These are phyloP conservation scores for Agrochola lota DNA, from an alignment of 2,888 invertebrate genomes.

Conservation along the genomic window DNA sequence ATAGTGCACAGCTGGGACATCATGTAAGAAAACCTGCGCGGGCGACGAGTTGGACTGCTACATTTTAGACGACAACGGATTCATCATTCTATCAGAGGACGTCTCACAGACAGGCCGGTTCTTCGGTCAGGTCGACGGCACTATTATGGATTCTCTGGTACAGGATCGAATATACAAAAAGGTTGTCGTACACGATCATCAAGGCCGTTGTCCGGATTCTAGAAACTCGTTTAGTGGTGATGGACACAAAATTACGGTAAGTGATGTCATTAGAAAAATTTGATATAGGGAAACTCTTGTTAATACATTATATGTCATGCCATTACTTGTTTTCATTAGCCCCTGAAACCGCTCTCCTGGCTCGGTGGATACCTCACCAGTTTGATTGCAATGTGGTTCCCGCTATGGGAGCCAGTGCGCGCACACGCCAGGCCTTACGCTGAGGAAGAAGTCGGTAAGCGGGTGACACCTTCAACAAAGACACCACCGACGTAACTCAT, in stretches of 20 bases:
- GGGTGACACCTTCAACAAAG: too few relatives aligned
- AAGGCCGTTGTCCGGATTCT: constrained; percentile 95
- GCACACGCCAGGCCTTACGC: constrained; percentile 84
- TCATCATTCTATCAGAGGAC: constrained; percentile 97
- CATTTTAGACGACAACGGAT: constrained; percentile 98
- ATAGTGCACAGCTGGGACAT: constrained; percentile 93
- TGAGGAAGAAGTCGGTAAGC: constrained; percentile 89
- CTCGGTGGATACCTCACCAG: constrained; percentile 90
- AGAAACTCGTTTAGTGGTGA: constrained; percentile 92
- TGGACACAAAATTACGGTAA: constrained; percentile 80
- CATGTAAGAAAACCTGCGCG: constrained; percentile 95
- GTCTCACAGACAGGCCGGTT: constrained; percentile 96
- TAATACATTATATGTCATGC: neutral
- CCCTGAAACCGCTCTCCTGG: constrained; percentile 90
- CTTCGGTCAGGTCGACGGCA: constrained; percentile 98
- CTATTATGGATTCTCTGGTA: constrained; percentile 97
- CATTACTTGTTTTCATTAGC: constrained; percentile 74
- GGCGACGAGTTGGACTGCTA: constrained; percentile 97
- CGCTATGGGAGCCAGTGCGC: constrained; percentile 84
- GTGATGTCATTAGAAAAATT: constrained; percentile 12
- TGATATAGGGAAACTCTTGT: too few relatives aligned
- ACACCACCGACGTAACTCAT: neutral
- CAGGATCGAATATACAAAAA: constrained; percentile 97
- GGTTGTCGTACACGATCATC: constrained; percentile 96
- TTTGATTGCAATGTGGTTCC: constrained; percentile 87